These are phyloP conservation scores for Anaspis maculata DNA, from an alignment of 2,888 invertebrate genomes.

Conservation along the genomic window DNA sequence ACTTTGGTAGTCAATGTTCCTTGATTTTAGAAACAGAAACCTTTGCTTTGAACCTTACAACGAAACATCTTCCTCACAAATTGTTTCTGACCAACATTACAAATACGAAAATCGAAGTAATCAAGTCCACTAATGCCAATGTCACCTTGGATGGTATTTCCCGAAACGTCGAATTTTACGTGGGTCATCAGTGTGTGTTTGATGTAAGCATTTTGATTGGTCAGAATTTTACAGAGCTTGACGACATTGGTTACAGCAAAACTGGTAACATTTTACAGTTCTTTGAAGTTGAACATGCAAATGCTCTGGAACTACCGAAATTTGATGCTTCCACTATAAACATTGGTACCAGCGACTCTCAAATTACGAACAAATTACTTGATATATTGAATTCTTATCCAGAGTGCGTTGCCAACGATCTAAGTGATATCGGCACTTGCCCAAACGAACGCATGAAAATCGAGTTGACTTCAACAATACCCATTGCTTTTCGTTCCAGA, in stretches of 20 bases:
- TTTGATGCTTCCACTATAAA: constrained; percentile 1
- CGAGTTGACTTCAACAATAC: neutral
- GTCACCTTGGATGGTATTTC: neutral
- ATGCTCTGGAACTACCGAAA: neutral
- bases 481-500: neutral
- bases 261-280: constrained; percentile 1
- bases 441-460: neutral
- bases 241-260: neutral
- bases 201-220: constrained; percentile 1
- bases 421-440: neutral
- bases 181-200: neutral
- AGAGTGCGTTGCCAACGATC: neutral
- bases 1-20: constrained; percentile 1
- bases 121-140: neutral
- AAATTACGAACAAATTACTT: neutral
- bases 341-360: constrained; percentile 8
- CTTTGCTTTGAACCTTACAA: neutral
- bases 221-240: constrained; percentile 2
- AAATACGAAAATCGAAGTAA: neutral
- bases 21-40: neutral
- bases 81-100: neutral
- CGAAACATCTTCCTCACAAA: no score
- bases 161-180: neutral
- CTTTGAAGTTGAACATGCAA: neutral
- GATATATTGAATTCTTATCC: neutral